These are phyloP conservation scores for Xestobium rufovillosum DNA, from an alignment of 2,888 invertebrate species.

Conservation along the genomic window DNA sequence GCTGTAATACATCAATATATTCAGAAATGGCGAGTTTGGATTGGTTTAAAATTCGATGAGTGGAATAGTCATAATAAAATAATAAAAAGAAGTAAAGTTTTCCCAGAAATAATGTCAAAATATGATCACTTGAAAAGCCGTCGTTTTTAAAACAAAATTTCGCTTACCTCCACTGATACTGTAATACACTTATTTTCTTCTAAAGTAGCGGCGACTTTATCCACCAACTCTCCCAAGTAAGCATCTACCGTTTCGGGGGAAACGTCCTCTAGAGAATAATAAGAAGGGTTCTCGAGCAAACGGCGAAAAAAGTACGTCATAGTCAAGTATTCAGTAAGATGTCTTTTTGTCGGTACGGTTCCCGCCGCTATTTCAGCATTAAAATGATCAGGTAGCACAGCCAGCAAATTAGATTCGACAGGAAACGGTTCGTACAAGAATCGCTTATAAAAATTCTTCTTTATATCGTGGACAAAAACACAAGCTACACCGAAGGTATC, in stretches of 20 bases:
- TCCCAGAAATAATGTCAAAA: constrained; percentile 16
- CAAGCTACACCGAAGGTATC: constrained; percentile 88
- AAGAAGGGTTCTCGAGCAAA: constrained; percentile 84
- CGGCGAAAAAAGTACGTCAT: constrained; percentile 98
- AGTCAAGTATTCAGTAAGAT: constrained; percentile 92
- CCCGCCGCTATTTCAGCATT: constrained; percentile 97
- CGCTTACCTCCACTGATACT: constrained; percentile 58
- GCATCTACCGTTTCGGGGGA: constrained; percentile 62
- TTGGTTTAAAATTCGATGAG: too few relatives aligned
- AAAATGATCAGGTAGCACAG: constrained; percentile 90
- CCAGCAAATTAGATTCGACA: constrained; percentile 90
- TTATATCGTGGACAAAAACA: constrained; percentile 88
- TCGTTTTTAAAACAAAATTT: constrained; percentile 8
- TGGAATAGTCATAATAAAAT: too few relatives aligned
- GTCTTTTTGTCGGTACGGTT: constrained; percentile 86
- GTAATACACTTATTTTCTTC: constrained; percentile 71
- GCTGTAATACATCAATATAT: too few relatives aligned
- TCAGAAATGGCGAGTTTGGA: too few relatives aligned
- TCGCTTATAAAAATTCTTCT: constrained; percentile 98
- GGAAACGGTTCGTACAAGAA: constrained; percentile 99
- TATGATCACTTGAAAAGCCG: not conserved
- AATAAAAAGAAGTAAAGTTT: constrained; percentile 5
- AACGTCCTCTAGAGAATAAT: constrained; percentile 71
- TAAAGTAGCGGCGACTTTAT: constrained; percentile 66
- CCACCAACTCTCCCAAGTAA: constrained; percentile 76